Conservation (phyloP, 2,797 vertebrate species). For the Gorsachius magnificus region DNA sequence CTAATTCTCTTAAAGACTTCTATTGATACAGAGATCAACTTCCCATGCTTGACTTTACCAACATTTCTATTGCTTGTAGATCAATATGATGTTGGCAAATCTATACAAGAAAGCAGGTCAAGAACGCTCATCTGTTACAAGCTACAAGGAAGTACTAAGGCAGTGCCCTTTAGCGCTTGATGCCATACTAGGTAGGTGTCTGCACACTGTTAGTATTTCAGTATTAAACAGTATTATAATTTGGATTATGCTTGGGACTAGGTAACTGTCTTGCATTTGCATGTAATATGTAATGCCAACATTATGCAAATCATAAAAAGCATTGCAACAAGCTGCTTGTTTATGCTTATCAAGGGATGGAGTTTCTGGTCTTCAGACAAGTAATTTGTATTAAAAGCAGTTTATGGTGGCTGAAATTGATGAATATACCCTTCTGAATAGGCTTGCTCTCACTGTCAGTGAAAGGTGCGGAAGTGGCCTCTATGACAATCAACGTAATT, state of each 20-base stretch:
- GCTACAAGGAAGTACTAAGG: conserved; percentile 96
- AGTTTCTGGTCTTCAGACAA: neutral
- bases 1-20: neutral
- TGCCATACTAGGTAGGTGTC: conserved; percentile 89
- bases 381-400: neutral
- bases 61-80: conserved; percentile 76
- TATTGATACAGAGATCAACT: neutral
- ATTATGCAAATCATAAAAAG: neutral
- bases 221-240: neutral
- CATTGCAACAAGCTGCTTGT: neutral
- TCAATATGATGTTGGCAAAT: conserved; percentile 99
- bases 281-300: neutral
- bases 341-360: neutral
- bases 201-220: neutral
- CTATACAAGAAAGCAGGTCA: conserved; percentile 97
- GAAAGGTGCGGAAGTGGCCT: conserved; percentile 97
- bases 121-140: conserved; percentile 95
- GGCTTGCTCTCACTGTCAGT: conserved; percentile 96
- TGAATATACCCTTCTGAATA: conserved; percentile 38
- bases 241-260: neutral
- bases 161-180: conserved; percentile 96
- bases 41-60: neutral
- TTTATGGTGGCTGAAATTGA: neutral
- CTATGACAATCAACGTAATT: conserved; percentile 97
- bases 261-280: neutral